Evolutionary conservation across 2,797 vertebrate species (phyloP).

Genomic region (Aeoliscus strigatus): DNA sequence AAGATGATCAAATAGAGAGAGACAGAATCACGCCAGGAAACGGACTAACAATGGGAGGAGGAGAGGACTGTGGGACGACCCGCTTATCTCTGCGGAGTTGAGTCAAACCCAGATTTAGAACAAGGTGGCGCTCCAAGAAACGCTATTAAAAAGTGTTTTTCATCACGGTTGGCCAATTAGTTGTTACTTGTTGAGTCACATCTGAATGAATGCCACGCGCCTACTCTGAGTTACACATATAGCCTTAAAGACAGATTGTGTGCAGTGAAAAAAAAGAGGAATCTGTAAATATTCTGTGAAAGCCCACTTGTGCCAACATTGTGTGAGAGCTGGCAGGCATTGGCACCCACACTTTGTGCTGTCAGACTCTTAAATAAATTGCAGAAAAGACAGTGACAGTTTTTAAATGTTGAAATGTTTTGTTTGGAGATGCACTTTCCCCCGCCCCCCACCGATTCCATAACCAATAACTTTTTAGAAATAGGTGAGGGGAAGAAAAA

Average conservation of each 20-base stretch:
- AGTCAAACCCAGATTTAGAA: constrained; percentile 53
- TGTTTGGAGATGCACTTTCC: constrained; percentile 5
- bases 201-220: constrained; percentile 63
- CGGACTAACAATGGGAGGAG: constrained; percentile 20
- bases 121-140: constrained; percentile 42
- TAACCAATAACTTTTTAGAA: too few species aligned
- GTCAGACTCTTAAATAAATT: constrained; percentile 42
- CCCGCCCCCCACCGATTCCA: too few species aligned
- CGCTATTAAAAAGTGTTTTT: constrained; percentile 50
- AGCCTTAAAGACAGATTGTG: constrained; percentile 56
- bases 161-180: constrained; percentile 61
- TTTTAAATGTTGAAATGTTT: constrained; percentile 8
- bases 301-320: constrained; percentile 48
- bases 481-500: too few species aligned
- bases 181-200: constrained; percentile 65
- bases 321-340: constrained; percentile 43
- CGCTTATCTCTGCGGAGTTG: constrained; percentile 50
- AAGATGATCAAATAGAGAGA: constrained; percentile 35
- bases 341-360: constrained; percentile 39
- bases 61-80: constrained; percentile 37
- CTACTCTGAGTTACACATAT: constrained; percentile 63
- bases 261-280: constrained; percentile 23
- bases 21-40: constrained; percentile 32
- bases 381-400: constrained; percentile 8
- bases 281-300: constrained; percentile 34